Conservation (phyloP, 2,888 invertebrate species). For the Drosophila subquinaria region DNA sequence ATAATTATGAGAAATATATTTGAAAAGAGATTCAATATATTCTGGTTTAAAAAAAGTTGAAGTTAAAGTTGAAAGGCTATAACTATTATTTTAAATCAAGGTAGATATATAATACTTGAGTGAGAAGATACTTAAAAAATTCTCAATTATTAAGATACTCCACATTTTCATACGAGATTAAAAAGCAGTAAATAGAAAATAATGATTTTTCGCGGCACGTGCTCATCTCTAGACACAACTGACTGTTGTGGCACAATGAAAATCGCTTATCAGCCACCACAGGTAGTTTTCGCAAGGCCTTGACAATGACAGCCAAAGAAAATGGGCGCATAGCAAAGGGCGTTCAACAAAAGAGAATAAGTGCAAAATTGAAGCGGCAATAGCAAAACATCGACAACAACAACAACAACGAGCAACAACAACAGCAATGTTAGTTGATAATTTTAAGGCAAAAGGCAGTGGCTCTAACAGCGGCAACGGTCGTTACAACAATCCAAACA, state of each 20-base stretch:
- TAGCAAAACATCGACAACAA: slow-evolving; percentile 14
- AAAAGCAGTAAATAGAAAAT: not conserved
- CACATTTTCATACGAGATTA: not conserved
- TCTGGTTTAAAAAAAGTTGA: too few relatives aligned
- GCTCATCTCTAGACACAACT: slow-evolving; percentile 23
- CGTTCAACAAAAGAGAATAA: slow-evolving; percentile 36
- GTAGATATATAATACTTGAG: not conserved
- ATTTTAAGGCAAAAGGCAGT: slow-evolving; percentile 36
- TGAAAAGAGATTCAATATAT: not conserved
- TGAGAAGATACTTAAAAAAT: not conserved
- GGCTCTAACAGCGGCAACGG: slow-evolving; percentile 40
- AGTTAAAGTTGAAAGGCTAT: not conserved
- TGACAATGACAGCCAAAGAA: slow-evolving; percentile 75
- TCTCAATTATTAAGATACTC: not conserved
- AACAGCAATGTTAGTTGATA: slow-evolving; percentile 43
- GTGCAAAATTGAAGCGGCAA: slow-evolving; percentile 54
- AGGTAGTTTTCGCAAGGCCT: slow-evolving; percentile 76
- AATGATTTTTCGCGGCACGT: slow-evolving; percentile 24
- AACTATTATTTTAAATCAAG: too few relatives aligned
- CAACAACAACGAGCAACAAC: slow-evolving; percentile 14
- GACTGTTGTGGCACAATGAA: slow-evolving; percentile 30
- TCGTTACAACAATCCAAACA: slow-evolving; percentile 79
- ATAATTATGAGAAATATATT: not conserved
- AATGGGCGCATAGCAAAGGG: slow-evolving; percentile 53
- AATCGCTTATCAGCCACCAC: slow-evolving; percentile 56